Percentiles rank a stretch among this genome's conserved stretches.
Evolutionary conservation across 2,888 invertebrate species (phyloP).

Genomic region (Leucania comma): DNA sequence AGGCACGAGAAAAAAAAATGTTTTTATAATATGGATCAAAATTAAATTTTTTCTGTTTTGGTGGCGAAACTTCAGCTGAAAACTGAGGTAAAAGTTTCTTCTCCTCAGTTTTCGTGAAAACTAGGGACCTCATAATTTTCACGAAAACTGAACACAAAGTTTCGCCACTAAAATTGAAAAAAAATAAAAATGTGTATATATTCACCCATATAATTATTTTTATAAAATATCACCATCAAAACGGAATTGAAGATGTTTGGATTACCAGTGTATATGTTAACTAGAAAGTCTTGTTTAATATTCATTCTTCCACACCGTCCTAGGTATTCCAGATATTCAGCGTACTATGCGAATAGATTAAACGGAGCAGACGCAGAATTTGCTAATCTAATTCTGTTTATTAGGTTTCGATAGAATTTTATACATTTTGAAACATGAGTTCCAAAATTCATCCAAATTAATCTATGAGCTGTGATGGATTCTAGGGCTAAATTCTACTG

Average conservation of each 20-base stretch:
- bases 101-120: too few species aligned
- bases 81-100: too few species aligned
- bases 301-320: neutral
- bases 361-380: neutral
- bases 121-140: too few species aligned
- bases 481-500: neutral
- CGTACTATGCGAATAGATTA: neutral
- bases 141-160: too few species aligned
- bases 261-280: neutral
- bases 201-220: neutral
- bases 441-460: neutral
- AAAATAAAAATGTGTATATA: too few species aligned
- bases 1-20: neutral
- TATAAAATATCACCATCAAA: neutral
- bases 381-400: conserved; percentile 6
- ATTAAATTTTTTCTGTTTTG: too few species aligned
- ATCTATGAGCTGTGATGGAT: neutral
- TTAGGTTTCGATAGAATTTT: neutral
- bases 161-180: too few species aligned
- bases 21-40: neutral
- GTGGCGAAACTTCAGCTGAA: too few species aligned
- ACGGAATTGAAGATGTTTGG: neutral
- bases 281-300: conserved; percentile 4
- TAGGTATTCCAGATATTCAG: neutral
- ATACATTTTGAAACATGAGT: too few species aligned